Percentiles rank a stretch among this genome's conserved stretches.
These are phyloP conservation scores for Odocoileus hemionus DNA, from an alignment of 2,113 vertebrate genomes.

Conservation along the genomic window DNA sequence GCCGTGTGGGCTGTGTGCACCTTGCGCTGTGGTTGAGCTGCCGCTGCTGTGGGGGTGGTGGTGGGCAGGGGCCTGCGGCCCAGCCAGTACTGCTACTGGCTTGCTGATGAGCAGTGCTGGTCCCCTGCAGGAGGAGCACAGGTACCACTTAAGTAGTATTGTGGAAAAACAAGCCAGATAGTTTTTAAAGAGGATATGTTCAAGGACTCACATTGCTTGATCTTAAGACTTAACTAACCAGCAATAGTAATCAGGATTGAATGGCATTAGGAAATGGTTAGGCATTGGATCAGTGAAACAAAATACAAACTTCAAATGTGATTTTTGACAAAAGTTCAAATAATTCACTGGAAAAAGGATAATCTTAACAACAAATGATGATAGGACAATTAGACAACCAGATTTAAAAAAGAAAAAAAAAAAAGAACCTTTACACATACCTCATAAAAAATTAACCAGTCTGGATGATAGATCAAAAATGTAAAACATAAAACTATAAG, in stretches of 20 bases:
- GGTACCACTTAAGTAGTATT: not conserved
- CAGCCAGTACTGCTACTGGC: not conserved
- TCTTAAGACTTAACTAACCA: not conserved
- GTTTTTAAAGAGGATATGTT: not conserved
- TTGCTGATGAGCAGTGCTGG: not conserved
- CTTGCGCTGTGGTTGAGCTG: not conserved
- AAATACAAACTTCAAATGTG: not conserved
- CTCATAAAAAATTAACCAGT: not conserved
- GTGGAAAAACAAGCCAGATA: not conserved
- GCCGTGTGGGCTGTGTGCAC: not conserved
- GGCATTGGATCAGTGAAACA: not conserved
- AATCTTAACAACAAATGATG: not conserved
- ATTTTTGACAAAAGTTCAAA: not conserved
- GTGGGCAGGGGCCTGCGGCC: not conserved
- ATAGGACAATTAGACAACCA: not conserved
- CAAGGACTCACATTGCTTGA: not conserved
- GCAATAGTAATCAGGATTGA: not conserved
- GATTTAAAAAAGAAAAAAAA: not conserved
- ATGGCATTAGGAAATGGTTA: not conserved
- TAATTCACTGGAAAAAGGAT: not conserved
- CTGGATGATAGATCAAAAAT: not conserved
- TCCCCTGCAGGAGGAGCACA: not conserved
- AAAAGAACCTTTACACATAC: not conserved
- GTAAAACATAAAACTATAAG: not conserved
- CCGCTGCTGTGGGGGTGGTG: rapidly evolving